Conservation (phyloP, 1,140 invertebrate species). For the Leptopilina boulardi region DNA sequence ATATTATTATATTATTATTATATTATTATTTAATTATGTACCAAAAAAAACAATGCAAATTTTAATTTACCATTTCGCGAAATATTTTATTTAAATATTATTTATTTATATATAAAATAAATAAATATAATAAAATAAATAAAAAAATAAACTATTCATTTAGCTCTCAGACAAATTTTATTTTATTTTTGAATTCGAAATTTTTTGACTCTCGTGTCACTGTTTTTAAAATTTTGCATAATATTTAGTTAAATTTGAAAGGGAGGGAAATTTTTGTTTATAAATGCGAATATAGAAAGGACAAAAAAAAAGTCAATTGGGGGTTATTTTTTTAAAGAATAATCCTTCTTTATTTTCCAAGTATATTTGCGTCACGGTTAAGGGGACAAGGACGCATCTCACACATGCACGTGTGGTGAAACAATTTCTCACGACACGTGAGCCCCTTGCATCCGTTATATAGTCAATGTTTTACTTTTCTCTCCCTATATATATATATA, state of each 20-base stretch:
- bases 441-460: conserved; percentile 24
- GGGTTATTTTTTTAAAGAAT: neutral
- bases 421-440: conserved; percentile 23
- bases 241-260: neutral
- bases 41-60: no score
- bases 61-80: no score
- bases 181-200: no score
- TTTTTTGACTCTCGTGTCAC: no score
- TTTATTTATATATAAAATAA: no score
- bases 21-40: no score
- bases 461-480: conserved; percentile 16
- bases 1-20: no score
- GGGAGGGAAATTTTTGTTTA: neutral
- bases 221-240: neutral
- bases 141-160: no score
- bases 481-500: neutral
- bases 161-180: no score
- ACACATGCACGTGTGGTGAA: conserved; percentile 27
- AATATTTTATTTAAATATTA: no score
- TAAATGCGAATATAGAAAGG: neutral
- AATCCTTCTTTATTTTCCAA: neutral
- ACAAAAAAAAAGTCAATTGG: neutral
- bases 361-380: conserved; percentile 26
- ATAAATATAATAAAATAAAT: no score
- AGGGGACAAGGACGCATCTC: conserved; percentile 26